Percentiles rank a stretch among this genome's conserved stretches.
Evolutionary conservation across 2,113 vertebrate species (phyloP).

Genomic region (Percina caprodes): DNA sequence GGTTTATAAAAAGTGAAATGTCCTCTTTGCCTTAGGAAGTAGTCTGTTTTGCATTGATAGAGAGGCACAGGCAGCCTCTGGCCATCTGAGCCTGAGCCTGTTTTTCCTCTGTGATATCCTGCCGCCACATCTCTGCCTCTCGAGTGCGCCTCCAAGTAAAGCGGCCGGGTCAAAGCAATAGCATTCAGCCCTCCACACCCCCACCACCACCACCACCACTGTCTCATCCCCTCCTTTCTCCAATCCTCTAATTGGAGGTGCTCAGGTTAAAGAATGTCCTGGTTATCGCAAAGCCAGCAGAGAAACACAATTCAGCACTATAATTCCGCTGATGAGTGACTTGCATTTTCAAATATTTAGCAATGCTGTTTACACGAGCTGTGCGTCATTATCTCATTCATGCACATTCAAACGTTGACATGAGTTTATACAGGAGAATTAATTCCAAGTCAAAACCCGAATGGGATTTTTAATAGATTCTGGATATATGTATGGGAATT

Average conservation of each 20-base stretch:
- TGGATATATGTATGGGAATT: slow-evolving; percentile 58
- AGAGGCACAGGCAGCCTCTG: slow-evolving; percentile 87
- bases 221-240: slow-evolving; percentile 23
- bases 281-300: slow-evolving; percentile 82
- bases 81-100: slow-evolving; percentile 75
- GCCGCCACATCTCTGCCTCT: slow-evolving; percentile 80
- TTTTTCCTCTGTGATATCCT: slow-evolving; percentile 81
- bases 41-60: slow-evolving; percentile 98
- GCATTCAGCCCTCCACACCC: slow-evolving; percentile 11
- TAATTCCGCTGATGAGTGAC: slow-evolving; percentile 72
- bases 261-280: slow-evolving; percentile 81
- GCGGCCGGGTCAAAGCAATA: slow-evolving; percentile 79
- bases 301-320: slow-evolving; percentile 71
- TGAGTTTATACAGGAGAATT: slow-evolving; percentile 53
- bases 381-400: slow-evolving; percentile 72
- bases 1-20: slow-evolving; percentile 89
- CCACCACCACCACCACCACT: not conserved
- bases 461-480: slow-evolving; percentile 72
- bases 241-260: slow-evolving; percentile 82
- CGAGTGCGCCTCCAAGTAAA: slow-evolving; percentile 71
- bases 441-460: slow-evolving; percentile 55
- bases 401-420: slow-evolving; percentile 72
- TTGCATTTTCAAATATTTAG: slow-evolving; percentile 78
- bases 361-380: slow-evolving; percentile 65
- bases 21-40: slow-evolving; percentile 91